phyloP scores from a whole-genome alignment of 2,888 invertebrate species.

The Melinaea marsaeus region DNA sequence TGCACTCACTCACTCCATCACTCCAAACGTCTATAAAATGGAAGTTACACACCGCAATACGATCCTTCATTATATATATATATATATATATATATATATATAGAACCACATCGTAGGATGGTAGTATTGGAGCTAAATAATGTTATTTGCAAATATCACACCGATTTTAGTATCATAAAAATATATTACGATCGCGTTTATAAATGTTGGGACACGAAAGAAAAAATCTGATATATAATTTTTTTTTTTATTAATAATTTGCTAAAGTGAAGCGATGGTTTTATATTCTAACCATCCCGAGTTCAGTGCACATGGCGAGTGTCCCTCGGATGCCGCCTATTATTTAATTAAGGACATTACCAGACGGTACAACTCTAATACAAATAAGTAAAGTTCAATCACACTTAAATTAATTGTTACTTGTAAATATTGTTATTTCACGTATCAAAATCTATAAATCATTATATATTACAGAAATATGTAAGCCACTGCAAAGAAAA shows the following conservation, averaged over 20 bases:
- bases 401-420: conserved; percentile 20
- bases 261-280: too few species aligned
- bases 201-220: too few species aligned
- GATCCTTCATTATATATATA: neutral
- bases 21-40: conserved; percentile 1
- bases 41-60: neutral
- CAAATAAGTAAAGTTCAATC: conserved; percentile 23
- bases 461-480: too few species aligned
- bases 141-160: too few species aligned
- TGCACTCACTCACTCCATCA: conserved; percentile 2
- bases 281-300: neutral
- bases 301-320: conserved; percentile 4
- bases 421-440: conserved; percentile 3
- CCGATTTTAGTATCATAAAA: too few species aligned
- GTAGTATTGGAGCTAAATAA: too few species aligned
- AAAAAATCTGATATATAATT: too few species aligned
- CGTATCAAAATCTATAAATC: too few species aligned
- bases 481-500: conserved; percentile 8
- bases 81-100: too few species aligned
- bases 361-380: conserved; percentile 29
- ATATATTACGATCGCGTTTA: too few species aligned
- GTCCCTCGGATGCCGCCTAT: conserved; percentile 52
- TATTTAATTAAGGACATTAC: conserved; percentile 60
- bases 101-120: too few species aligned
- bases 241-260: too few species aligned